phyloP scores from a whole-genome alignment of 1,140 invertebrate species.

The Hylaeus volcanicus region DNA sequence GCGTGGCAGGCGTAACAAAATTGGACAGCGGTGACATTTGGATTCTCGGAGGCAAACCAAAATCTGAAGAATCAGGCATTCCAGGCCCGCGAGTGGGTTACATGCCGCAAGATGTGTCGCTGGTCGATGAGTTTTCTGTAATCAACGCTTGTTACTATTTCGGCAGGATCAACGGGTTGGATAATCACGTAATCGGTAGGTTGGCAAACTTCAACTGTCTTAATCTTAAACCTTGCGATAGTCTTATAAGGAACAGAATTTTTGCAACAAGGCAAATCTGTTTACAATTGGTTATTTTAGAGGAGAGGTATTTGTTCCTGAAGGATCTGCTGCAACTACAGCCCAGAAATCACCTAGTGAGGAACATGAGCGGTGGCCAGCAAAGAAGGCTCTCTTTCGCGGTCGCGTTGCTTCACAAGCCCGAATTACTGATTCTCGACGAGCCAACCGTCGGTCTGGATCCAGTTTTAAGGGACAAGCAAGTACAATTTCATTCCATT shows the following conservation, averaged over 20 bases:
- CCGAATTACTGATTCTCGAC: conserved; percentile 93
- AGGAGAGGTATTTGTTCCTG: conserved; percentile 86
- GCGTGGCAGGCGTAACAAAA: conserved; percentile 89
- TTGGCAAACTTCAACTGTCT: conserved; percentile 15
- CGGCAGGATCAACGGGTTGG: conserved; percentile 91
- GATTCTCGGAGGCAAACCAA: conserved; percentile 90
- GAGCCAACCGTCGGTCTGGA: conserved; percentile 97
- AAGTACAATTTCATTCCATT: conserved; percentile 73
- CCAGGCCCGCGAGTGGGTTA: conserved; percentile 91
- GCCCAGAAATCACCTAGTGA: conserved; percentile 82
- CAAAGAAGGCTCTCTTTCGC: conserved; percentile 93
- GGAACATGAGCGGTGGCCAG: conserved; percentile 92
- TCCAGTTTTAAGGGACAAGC: conserved; percentile 92
- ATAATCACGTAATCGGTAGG: conserved; percentile 82
- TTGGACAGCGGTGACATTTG: conserved; percentile 88
- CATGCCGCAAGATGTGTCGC: conserved; percentile 94
- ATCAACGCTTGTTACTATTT: conserved; percentile 93
- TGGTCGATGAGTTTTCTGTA: conserved; percentile 93
- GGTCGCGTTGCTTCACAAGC: conserved; percentile 91
- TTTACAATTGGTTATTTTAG: conserved; percentile 51
- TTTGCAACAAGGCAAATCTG: neutral
- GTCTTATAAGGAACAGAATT: too few relatives aligned
- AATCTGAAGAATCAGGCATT: conserved; percentile 86
- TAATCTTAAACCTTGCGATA: too few relatives aligned
- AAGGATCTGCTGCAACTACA: conserved; percentile 88